Evolutionary conservation across 2,888 invertebrate genomes (phyloP), one percentile per base, ranked within the genome.

Genomic region (Nomada flava): DNA sequence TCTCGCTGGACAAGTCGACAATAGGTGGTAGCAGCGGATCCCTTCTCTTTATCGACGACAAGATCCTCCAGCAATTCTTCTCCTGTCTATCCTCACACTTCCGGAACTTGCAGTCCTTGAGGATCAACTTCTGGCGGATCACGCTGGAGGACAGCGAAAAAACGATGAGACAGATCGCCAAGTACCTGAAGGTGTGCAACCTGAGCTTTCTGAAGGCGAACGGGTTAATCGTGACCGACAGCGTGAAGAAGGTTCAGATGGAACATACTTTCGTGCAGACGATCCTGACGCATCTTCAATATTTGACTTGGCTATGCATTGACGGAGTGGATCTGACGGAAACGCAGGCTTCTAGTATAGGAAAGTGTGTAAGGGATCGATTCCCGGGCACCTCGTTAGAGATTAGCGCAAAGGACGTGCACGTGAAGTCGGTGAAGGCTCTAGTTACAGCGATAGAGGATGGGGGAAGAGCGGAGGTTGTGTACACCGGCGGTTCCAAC

Each of bases 1-100:
- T 95, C 26, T 94, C 94, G 18, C 92, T 94, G 70, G 94, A 94
- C 86, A 94, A 94, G 77, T 94, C 94, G 2, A 93, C 94, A 2
- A 91, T 94, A 71, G 94, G 94, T 9, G 92, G 93, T 18, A 92
- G 91, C 71, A 93, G 94, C 59, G 89, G 90, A 0, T 91, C 91
- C 7, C 79, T 90, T 4, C 82, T 92, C 20, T 92, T 94, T 79
- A 94, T 95, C 79, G 94, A 95, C 89, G 95, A 95, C 88, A 94
- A 94, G 83, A 93, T 94, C 60, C 91, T 95, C 47, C 90, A 94
- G 42, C 91, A 92, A 55, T 95, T 95, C 90, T 95, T 95, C 90
- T 91, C 92, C 78, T 94, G 94, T 20, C 89, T 95, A 20, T 93
- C 94, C 20, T 87, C 91, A 10, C 91, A 94, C 84, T 95, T 95